Percentiles rank a stretch among this genome's conserved stretches.
phyloP scores from a whole-genome alignment of 2,888 invertebrate genomes.

The Halocaridina rubra region DNA sequence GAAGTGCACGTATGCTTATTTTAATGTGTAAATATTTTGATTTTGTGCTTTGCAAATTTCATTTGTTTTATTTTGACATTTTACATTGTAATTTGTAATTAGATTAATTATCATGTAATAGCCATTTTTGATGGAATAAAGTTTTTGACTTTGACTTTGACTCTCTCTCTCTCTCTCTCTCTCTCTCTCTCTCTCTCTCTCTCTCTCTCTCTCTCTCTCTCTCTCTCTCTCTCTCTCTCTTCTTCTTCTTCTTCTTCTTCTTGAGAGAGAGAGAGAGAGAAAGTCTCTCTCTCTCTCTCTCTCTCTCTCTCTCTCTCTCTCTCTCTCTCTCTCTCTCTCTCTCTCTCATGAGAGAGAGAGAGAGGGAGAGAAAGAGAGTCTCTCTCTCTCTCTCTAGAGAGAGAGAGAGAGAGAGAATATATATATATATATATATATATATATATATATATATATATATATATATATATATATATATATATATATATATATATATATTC shows the following conservation, averaged over 20 bases:
- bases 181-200: too few relatives aligned
- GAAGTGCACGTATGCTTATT: too few relatives aligned
- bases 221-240: not conserved
- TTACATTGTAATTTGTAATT: too few relatives aligned
- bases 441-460: not conserved
- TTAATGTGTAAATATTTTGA: too few relatives aligned
- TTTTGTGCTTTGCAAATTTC: too few relatives aligned
- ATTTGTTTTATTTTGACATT: too few relatives aligned
- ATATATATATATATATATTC: not conserved
- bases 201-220: not conserved
- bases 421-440: not conserved
- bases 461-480: not conserved
- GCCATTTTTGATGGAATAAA: too few relatives aligned
- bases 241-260: not conserved
- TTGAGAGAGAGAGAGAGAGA: not conserved
- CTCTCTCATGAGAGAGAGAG: not conserved
- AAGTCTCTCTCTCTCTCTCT: not conserved
- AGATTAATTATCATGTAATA: too few relatives aligned
- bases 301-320: not conserved
- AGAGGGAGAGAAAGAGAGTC: too few relatives aligned
- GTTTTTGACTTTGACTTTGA: too few relatives aligned
- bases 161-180: too few relatives aligned
- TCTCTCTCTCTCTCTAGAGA: too few relatives aligned
- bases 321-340: not conserved
- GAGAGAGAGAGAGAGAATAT: not conserved